Evolutionary conservation across 37 sponge, comb jelly and placozoan genomes (phyloP).

Genomic region (Amphimedon queenslandica): DNA sequence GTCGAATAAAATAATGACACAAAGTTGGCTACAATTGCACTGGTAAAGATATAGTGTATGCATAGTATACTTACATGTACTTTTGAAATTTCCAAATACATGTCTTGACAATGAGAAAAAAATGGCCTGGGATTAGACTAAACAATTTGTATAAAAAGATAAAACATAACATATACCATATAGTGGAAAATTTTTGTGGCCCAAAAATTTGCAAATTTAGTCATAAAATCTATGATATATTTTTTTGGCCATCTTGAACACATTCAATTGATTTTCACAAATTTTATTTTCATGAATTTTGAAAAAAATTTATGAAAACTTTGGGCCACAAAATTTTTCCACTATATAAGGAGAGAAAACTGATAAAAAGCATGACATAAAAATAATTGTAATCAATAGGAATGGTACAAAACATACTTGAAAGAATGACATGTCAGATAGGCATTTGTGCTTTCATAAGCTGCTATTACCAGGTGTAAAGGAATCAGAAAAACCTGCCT

Average conservation of each 20-base stretch:
- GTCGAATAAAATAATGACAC: conserved; percentile 88
- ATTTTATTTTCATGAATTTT: too few species aligned
- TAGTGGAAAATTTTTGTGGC: too few species aligned
- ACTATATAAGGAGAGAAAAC: too few species aligned
- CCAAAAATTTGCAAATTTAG: too few species aligned
- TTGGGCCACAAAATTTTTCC: too few species aligned
- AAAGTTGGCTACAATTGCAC: conserved; percentile 71
- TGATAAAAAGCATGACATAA: not conserved
- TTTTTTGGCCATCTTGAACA: too few species aligned
- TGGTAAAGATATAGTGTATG: too few species aligned
- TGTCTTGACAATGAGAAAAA: conserved; percentile 80
- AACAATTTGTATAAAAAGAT: too few species aligned
- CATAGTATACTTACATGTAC: conserved; percentile 28
- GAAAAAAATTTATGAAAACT: too few species aligned
- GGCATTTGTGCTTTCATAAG: conserved; percentile 74
- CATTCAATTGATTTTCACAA: too few species aligned
- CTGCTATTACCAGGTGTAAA: conserved; percentile 89
- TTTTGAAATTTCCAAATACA: conserved; percentile 90
- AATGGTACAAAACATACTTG: conserved; percentile 10
- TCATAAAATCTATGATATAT: too few species aligned
- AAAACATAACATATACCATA: too few species aligned
- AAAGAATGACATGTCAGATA: conserved; percentile 91
- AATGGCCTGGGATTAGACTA: conserved; percentile 81
- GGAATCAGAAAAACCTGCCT: conserved; percentile 97
- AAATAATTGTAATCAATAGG: not conserved